Evolutionary conservation across 92 coral and sea anemone species (phyloP).

Genomic region (Pocillopora grandis): DNA sequence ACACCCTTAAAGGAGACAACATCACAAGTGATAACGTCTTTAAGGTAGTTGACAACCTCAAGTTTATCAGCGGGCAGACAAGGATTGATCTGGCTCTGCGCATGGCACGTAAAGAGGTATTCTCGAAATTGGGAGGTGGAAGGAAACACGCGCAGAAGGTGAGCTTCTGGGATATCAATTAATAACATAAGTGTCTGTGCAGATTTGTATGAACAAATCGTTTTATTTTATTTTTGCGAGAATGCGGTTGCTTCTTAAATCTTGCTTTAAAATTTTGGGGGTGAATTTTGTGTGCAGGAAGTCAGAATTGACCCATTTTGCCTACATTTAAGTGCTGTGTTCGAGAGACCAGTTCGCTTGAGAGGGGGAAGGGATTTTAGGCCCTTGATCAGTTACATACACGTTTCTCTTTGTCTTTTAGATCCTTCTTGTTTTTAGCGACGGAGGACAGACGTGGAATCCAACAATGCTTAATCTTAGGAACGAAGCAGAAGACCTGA

Average conservation of each 20-base stretch:
- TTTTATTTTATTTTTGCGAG: too few relatives aligned
- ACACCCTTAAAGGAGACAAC: conserved; percentile 61
- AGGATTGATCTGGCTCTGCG: conserved; percentile 79
- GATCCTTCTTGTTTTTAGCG: conserved; percentile 74
- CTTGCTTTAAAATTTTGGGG: too few relatives aligned
- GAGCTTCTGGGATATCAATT: background rate
- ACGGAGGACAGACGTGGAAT: conserved; percentile 76
- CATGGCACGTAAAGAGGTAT: conserved; percentile 77
- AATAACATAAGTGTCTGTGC: too few relatives aligned
- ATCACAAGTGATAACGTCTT: conserved; percentile 56
- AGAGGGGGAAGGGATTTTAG: too few relatives aligned
- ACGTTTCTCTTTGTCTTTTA: conserved; percentile 1
- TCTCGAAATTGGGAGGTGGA: conserved; percentile 64
- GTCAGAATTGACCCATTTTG: too few relatives aligned
- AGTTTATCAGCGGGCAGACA: conserved; percentile 70
- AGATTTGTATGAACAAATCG: too few relatives aligned
- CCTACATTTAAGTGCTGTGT: too few relatives aligned
- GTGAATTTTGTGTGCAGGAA: too few relatives aligned
- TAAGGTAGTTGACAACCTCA: conserved; percentile 54
- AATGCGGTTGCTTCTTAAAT: too few relatives aligned
- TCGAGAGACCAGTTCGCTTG: too few relatives aligned
- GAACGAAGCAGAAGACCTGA: conserved; percentile 58
- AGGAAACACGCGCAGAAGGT: conserved; percentile 68
- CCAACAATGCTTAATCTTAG: conserved; percentile 59
- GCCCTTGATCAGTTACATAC: background rate